Conservation (phyloP, 37 sponge, comb jelly and placozoan species). For the Axinella damicornis region DNA sequence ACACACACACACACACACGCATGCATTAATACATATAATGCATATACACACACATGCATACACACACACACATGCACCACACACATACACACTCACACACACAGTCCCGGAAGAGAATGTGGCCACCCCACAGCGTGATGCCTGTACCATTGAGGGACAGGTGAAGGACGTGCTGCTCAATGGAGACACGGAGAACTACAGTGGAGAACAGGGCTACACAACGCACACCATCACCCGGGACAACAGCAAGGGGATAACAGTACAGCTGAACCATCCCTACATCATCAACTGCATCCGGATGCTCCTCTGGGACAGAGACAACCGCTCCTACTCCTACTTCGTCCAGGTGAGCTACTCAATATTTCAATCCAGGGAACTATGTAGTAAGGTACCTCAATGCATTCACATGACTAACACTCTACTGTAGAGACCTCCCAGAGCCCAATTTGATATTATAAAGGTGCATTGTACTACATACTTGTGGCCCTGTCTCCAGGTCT, state of each 20-base stretch:
- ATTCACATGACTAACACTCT: too few relatives aligned
- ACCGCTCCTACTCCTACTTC: slow-evolving; percentile 82
- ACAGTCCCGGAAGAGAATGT: slow-evolving; percentile 90
- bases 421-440: too few relatives aligned
- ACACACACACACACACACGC: too few relatives aligned
- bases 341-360: slow-evolving; percentile 19
- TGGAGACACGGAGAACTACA: slow-evolving; percentile 87
- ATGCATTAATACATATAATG: slow-evolving; percentile 32
- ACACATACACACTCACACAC: background rate
- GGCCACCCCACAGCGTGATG: slow-evolving; percentile 76
- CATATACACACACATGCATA: too few relatives aligned
- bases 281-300: slow-evolving; percentile 89
- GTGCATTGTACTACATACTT: too few relatives aligned
- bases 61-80: too few relatives aligned
- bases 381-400: too few relatives aligned
- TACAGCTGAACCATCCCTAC: slow-evolving; percentile 83
- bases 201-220: slow-evolving; percentile 85
- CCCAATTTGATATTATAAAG: too few relatives aligned
- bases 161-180: slow-evolving; percentile 74
- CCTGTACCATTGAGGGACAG: slow-evolving; percentile 69
- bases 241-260: slow-evolving; percentile 82
- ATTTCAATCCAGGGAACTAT: background rate
- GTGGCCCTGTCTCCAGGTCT: slow-evolving; percentile 69
- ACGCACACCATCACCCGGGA: slow-evolving; percentile 74
- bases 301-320: slow-evolving; percentile 95